Percentiles rank a stretch among this genome's conserved stretches.
Conservation (phyloP, 1,140 invertebrate genomes). For the Magallana angulata region DNA sequence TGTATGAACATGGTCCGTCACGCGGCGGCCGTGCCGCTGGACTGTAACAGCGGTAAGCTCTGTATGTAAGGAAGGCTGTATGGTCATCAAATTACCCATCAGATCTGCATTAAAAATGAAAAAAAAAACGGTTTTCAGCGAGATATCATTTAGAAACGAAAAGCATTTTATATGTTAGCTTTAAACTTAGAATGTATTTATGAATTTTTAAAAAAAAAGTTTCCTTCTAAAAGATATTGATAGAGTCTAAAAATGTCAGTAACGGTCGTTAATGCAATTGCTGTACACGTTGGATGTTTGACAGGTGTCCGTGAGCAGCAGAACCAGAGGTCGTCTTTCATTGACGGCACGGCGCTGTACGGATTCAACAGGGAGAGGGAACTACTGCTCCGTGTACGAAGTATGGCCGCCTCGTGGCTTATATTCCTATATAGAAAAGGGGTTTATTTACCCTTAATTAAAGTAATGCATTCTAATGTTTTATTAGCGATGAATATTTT, state of each 20-base stretch:
- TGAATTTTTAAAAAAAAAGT: too few relatives aligned
- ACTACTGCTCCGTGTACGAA: background rate
- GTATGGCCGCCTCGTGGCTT: background rate
- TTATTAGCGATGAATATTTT: background rate
- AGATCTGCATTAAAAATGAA: too few relatives aligned
- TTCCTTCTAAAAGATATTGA: too few relatives aligned
- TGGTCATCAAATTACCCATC: too few relatives aligned
- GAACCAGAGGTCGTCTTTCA: constrained; percentile 28
- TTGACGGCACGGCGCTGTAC: constrained; percentile 28
- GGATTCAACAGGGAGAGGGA: constrained; percentile 18
- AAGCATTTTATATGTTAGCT: too few relatives aligned
- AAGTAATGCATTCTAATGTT: background rate
- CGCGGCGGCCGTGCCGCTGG: constrained; percentile 23
- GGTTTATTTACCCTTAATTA: background rate
- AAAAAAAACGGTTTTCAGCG: too few relatives aligned
- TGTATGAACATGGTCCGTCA: constrained; percentile 59
- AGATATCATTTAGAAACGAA: too few relatives aligned
- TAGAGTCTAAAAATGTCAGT: too few relatives aligned
- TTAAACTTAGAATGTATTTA: too few relatives aligned
- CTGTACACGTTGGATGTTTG: background rate
- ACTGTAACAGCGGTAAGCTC: constrained; percentile 17
- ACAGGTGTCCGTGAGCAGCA: constrained; percentile 15
- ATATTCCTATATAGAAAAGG: too few relatives aligned
- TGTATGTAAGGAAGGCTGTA: background rate
- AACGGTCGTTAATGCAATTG: too few relatives aligned